Conservation (phyloP, 2,797 vertebrate genomes). For the Scleropages formosus region DNA sequence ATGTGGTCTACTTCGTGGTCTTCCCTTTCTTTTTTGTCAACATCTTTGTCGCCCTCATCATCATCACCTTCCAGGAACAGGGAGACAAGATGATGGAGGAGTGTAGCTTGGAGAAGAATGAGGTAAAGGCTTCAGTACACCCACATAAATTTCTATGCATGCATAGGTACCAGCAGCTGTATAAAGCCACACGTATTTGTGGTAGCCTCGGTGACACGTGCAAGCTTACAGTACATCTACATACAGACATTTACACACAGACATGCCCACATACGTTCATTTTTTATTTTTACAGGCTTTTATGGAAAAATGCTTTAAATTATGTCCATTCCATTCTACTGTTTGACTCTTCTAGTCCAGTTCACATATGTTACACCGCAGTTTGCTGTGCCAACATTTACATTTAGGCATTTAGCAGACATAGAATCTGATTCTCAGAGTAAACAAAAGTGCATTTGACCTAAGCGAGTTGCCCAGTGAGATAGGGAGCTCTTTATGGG, state of each 20-base stretch:
- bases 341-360: too few relatives aligned
- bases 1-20: constrained; percentile 97
- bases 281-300: too few relatives aligned
- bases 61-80: constrained; percentile 99
- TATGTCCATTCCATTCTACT: too few relatives aligned
- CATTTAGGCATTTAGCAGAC: too few relatives aligned
- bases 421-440: too few relatives aligned
- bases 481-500: background rate
- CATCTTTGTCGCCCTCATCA: constrained; percentile 97
- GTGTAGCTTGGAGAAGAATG: constrained; percentile 95
- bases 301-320: too few relatives aligned
- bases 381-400: too few relatives aligned
- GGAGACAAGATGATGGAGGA: constrained; percentile 99
- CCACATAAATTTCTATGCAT: background rate
- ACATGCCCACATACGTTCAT: background rate
- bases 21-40: constrained; percentile 99
- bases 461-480: background rate
- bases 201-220: background rate
- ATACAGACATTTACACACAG: background rate
- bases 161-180: background rate
- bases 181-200: too few relatives aligned
- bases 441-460: too few relatives aligned
- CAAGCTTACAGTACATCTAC: background rate
- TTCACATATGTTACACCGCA: too few relatives aligned
- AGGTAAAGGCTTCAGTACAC: constrained; percentile 71